A percentile compares a stretch with the other conserved stretches of the same genome.
Conservation (phyloP, 2,888 invertebrate genomes). For the Eremobia ochroleuca region DNA sequence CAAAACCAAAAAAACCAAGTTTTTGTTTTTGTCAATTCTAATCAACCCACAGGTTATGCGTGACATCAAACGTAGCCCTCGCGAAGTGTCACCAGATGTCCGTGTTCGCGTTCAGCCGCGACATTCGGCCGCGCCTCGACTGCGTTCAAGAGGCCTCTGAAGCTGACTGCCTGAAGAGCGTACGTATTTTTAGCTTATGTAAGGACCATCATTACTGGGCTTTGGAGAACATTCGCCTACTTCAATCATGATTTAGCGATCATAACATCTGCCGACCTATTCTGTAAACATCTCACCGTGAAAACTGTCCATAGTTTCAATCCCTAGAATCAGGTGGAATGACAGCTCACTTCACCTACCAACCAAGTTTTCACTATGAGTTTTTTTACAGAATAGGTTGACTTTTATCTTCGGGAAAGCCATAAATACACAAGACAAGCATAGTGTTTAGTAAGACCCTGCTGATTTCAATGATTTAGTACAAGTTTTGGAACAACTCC, state of each 20-base stretch:
- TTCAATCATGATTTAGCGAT: slow-evolving; percentile 4
- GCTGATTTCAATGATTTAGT: not conserved
- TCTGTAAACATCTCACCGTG: not conserved
- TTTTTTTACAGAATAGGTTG: too few species aligned
- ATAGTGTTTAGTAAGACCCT: not conserved
- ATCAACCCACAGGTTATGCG: slow-evolving; percentile 92
- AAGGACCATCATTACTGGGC: slow-evolving; percentile 20
- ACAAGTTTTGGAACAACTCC: not conserved
- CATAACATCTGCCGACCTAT: not conserved
- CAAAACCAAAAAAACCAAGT: too few species aligned
- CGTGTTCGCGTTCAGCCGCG: slow-evolving; percentile 94
- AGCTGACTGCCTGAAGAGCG: slow-evolving; percentile 92
- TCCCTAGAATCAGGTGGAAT: too few species aligned
- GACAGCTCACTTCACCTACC: too few species aligned
- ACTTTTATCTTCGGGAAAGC: not conserved
- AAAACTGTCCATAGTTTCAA: not conserved
- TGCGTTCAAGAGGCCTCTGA: slow-evolving; percentile 93
- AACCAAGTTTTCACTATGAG: too few species aligned
- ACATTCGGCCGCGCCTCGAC: slow-evolving; percentile 95
- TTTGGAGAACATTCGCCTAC: slow-evolving; percentile 12
- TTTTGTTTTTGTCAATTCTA: too few species aligned
- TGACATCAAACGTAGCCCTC: slow-evolving; percentile 92
- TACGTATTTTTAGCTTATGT: slow-evolving; percentile 70
- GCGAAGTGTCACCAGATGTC: slow-evolving; percentile 94
- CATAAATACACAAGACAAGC: slow-evolving; percentile 4